Conservation (phyloP, 2,888 invertebrate species). For the Heliconius cydno region DNA sequence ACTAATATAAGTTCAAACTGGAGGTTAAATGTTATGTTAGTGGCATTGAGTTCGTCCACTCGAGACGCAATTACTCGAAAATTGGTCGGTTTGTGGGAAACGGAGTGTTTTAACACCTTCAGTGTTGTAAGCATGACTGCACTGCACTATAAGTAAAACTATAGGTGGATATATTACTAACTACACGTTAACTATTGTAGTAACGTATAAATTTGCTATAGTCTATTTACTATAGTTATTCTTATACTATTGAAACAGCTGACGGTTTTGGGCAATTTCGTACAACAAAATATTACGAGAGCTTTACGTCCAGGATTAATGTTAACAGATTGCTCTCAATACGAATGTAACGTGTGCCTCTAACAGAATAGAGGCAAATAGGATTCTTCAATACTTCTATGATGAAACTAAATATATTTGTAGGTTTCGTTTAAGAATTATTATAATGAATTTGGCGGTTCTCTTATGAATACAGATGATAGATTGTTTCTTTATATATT, state of each 20-base stretch:
- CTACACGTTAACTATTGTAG: neutral
- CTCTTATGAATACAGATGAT: neutral
- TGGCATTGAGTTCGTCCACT: too few species aligned
- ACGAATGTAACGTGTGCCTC: neutral
- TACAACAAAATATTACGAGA: neutral
- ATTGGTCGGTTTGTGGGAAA: too few species aligned
- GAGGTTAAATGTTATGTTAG: too few species aligned
- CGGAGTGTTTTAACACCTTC: too few species aligned
- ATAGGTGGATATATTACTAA: neutral
- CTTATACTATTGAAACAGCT: conserved; percentile 15
- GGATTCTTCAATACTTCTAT: neutral
- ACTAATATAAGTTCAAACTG: too few species aligned
- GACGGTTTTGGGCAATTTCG: conserved; percentile 6
- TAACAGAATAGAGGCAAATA: neutral
- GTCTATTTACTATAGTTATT: neutral
- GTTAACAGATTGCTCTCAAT: conserved; percentile 9
- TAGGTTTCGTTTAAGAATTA: neutral
- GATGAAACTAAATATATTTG: neutral
- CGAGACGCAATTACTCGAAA: too few species aligned
- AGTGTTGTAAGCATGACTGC: too few species aligned
- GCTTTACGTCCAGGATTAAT: neutral
- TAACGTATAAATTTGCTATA: neutral
- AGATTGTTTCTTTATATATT: neutral
- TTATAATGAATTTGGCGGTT: neutral
- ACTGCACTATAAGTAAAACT: too few species aligned